Evolutionary conservation across 2,888 invertebrate genomes (phyloP).

Genomic region (Esperia sulphurella): DNA sequence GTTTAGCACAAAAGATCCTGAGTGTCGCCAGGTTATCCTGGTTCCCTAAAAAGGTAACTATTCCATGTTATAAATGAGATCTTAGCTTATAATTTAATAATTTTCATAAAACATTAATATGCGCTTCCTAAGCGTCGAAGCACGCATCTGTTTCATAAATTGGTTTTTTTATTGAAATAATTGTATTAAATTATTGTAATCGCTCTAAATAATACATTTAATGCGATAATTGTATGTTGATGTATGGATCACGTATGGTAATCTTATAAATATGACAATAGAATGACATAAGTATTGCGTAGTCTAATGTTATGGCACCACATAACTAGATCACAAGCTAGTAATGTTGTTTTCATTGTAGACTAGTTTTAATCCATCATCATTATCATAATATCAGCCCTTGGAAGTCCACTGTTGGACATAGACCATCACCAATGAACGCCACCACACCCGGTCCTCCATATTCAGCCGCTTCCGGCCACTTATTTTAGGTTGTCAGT

Average conservation of each 20-base stretch:
- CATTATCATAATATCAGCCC: too few relatives aligned
- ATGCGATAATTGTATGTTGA: neutral
- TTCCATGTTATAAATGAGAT: too few relatives aligned
- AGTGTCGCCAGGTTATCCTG: too few relatives aligned
- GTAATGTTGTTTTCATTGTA: too few relatives aligned
- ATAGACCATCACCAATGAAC: too few relatives aligned
- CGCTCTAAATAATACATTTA: neutral
- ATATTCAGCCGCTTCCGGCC: too few relatives aligned
- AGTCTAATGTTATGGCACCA: neutral
- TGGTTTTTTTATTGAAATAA: neutral
- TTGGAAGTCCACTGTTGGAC: too few relatives aligned
- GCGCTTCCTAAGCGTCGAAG: neutral
- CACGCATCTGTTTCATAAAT: neutral
- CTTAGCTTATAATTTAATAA: neutral
- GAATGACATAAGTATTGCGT: neutral
- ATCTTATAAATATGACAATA: neutral
- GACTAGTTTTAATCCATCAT: too few relatives aligned
- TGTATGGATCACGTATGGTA: neutral
- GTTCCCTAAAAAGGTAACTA: too few relatives aligned
- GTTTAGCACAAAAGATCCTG: too few relatives aligned
- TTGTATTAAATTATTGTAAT: neutral
- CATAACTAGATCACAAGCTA: neutral
- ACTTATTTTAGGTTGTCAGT: too few relatives aligned
- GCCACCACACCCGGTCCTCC: too few relatives aligned
- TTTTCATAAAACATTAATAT: neutral